phyloP scores from a whole-genome alignment of 2,113 vertebrate genomes.

The Microcebus jonahi region DNA sequence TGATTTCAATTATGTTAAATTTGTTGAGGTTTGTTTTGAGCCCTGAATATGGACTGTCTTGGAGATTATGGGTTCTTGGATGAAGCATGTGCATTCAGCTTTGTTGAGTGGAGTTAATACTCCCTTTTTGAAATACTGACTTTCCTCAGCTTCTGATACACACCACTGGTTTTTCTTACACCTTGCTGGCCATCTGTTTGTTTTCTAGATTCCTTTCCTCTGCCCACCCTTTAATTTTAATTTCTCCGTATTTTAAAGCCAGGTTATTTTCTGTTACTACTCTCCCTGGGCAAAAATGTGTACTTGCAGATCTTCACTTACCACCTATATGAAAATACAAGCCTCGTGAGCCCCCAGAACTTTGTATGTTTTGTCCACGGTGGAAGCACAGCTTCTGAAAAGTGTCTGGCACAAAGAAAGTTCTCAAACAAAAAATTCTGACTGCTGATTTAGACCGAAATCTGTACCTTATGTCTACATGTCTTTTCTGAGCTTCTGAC shows the following conservation, averaged over 20 bases:
- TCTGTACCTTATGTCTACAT: neutral
- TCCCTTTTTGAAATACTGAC: neutral
- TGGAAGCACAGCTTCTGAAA: neutral
- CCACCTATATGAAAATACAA: neutral
- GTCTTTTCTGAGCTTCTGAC: neutral
- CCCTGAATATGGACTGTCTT: neutral
- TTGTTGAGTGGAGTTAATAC: neutral
- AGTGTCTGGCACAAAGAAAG: neutral
- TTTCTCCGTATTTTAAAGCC: neutral
- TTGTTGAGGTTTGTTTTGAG: neutral
- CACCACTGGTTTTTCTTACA: neutral
- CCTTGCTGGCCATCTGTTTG: neutral
- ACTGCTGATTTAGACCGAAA: neutral
- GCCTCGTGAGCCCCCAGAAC: neutral
- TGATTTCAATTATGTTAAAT: neutral
- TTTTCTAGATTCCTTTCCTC: neutral
- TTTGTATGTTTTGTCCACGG: neutral
- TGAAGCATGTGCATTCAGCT: neutral
- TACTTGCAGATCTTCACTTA: neutral
- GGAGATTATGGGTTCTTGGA: neutral
- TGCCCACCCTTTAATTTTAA: neutral
- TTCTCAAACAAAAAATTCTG: neutral
- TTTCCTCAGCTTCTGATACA: neutral
- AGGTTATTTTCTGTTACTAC: neutral
- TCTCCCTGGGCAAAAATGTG: neutral